phyloP scores from a whole-genome alignment of 2,888 invertebrate genomes.

The Siphonodentalium dalli region DNA sequence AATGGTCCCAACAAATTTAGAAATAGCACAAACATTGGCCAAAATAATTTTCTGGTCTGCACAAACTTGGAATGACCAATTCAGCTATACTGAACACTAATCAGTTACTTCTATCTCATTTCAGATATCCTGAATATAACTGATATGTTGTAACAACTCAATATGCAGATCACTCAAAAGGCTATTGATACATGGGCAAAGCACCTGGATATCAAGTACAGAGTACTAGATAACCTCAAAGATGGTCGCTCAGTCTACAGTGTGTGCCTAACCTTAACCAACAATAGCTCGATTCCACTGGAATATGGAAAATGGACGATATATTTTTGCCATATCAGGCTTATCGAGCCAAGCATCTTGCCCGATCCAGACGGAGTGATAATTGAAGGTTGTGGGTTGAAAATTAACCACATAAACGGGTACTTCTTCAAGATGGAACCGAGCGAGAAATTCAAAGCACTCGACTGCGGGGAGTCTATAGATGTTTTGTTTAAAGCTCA shows the following conservation, averaged over 20 bases:
- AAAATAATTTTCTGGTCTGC: too few species aligned
- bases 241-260: conserved; percentile 42
- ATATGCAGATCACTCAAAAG: conserved; percentile 34
- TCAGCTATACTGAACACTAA: too few species aligned
- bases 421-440: conserved; percentile 48
- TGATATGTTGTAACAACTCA: conserved; percentile 9
- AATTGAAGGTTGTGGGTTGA: conserved; percentile 36
- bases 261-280: conserved; percentile 41
- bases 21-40: too few species aligned
- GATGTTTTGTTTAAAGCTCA: conserved; percentile 44
- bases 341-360: conserved; percentile 47
- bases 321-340: conserved; percentile 52
- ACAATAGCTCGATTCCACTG: conserved; percentile 31
- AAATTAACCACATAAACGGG: conserved; percentile 48
- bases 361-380: conserved; percentile 34
- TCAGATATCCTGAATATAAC: too few species aligned
- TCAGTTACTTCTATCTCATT: too few species aligned
- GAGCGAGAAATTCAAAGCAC: conserved; percentile 36
- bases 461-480: conserved; percentile 38
- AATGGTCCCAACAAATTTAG: too few species aligned
- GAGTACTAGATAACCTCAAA: conserved; percentile 45
- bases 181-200: conserved; percentile 35
- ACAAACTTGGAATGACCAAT: too few species aligned
- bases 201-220: conserved; percentile 37
- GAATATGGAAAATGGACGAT: conserved; percentile 42